Evolutionary conservation across 2,888 invertebrate species (phyloP).

Genomic region (Stenchaetothrips biformis): DNA sequence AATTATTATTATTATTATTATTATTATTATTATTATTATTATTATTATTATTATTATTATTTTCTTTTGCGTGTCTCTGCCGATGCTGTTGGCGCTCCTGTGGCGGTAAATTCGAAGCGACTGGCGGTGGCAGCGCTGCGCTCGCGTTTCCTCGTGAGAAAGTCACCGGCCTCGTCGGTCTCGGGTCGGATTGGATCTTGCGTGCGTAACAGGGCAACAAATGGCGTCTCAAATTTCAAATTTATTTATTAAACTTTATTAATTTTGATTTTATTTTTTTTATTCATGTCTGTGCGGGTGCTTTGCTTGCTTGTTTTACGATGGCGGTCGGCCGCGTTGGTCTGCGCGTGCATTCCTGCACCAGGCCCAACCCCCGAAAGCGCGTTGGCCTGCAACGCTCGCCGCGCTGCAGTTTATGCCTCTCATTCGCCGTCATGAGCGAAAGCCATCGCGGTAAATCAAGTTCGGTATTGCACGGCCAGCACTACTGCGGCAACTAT

Average conservation of each 20-base stretch:
- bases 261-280: too few relatives aligned
- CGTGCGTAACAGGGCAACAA: background rate
- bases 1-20: too few relatives aligned
- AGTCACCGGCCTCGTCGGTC: background rate
- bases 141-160: background rate
- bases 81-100: background rate
- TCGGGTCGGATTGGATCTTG: too few relatives aligned
- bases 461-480: background rate
- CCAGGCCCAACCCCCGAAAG: too few relatives aligned
- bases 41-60: background rate
- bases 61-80: background rate
- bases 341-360: too few relatives aligned
- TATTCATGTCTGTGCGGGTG: too few relatives aligned
- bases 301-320: too few relatives aligned
- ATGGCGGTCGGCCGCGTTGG: too few relatives aligned
- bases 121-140: background rate
- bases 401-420: slow-evolving; percentile 11
- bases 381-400: background rate
- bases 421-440: slow-evolving; percentile 15
- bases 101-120: background rate
- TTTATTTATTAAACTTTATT: too few relatives aligned
- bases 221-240: too few relatives aligned
- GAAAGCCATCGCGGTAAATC: slow-evolving; percentile 18
- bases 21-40: too few relatives aligned
- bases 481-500: background rate